Percentiles rank a stretch among this genome's conserved stretches.
These are phyloP conservation scores for Lasioglossum oenotherae DNA, from an alignment of 2,888 invertebrate genomes.

Conservation along the genomic window DNA sequence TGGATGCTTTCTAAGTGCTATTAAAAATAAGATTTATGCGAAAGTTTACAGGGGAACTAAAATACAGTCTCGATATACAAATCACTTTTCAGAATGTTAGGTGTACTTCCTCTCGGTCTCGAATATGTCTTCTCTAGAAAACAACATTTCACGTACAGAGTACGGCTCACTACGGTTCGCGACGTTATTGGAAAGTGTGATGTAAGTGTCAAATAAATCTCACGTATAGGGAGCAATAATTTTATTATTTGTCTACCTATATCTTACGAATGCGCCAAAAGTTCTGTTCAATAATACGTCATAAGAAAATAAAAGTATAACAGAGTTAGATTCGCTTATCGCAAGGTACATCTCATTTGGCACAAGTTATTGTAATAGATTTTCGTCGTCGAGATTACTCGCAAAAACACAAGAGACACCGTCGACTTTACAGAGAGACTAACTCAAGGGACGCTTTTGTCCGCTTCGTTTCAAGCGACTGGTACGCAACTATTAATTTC, in stretches of 20 bases:
- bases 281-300: slow-evolving; percentile 39
- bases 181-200: slow-evolving; percentile 4
- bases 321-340: slow-evolving; percentile 51
- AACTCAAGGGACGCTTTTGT: slow-evolving; percentile 31
- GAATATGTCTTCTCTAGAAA: background rate
- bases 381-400: slow-evolving; percentile 30
- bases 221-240: slow-evolving; percentile 61
- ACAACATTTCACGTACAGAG: background rate
- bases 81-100: background rate
- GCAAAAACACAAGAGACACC: slow-evolving; percentile 30
- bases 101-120: background rate
- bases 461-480: slow-evolving; percentile 23
- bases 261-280: slow-evolving; percentile 58
- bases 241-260: slow-evolving; percentile 67
- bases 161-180: background rate
- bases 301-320: slow-evolving; percentile 65
- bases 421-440: slow-evolving; percentile 16
- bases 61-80: background rate
- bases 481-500: slow-evolving; percentile 33
- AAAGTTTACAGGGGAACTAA: background rate
- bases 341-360: slow-evolving; percentile 60
- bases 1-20: background rate
- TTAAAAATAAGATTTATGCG: background rate
- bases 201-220: slow-evolving; percentile 22
- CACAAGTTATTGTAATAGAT: slow-evolving; percentile 62